Base-by-base conservation (phyloP, 2,113 vertebrate species). In the Rhinolophus sinicus region DNA sequence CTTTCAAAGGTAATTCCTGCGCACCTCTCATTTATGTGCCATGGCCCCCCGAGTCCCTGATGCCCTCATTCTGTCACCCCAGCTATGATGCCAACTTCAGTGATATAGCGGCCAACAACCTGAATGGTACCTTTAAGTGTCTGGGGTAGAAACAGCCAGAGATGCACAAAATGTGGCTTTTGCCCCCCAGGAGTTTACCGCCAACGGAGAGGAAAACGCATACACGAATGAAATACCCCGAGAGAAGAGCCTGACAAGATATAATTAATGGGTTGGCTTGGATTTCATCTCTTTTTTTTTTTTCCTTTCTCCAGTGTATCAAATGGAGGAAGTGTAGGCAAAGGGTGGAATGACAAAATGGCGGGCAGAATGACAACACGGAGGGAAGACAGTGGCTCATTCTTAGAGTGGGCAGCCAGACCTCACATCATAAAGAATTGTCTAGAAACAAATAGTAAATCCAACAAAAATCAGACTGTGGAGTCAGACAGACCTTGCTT, bases 401-500 rank as follows among this genome's bases (percentile, higher is more conserved):
- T 11, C 54, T 14, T 62, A 58, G 26, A 18, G 15, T 1, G 3
- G 92, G 19, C n/a, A 65, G 65, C 14, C 44, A 76, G 76, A 67
- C 64, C 54, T 38, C 30, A 7, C n/a, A 38, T 52, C 26, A 13
- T 8, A 18, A 77, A 93, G 54, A 50, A 78, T 19, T 58, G 40
- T 81, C 95, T 81, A 35, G 24, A 92, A 90, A 38, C 82, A 88
- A 94, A 80, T 44, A 77, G 67, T 69, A 56, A 75, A 73, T 58
- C 35, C 52, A 72, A 85, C 44, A 85, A 90, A 82, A 94, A 21
- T 13, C 60, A 28, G 6, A 60, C 60, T 26, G 35, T 10, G 26
- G 67, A 88, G 80, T 82, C 62, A 40, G 35, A 58, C 6, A 88
- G 93, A 64, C 38, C 35, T 67, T 58, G 56, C 40, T 87, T 78